phyloP scores from a whole-genome alignment of 1,140 invertebrate genomes.

The Sycophila sp. region DNA sequence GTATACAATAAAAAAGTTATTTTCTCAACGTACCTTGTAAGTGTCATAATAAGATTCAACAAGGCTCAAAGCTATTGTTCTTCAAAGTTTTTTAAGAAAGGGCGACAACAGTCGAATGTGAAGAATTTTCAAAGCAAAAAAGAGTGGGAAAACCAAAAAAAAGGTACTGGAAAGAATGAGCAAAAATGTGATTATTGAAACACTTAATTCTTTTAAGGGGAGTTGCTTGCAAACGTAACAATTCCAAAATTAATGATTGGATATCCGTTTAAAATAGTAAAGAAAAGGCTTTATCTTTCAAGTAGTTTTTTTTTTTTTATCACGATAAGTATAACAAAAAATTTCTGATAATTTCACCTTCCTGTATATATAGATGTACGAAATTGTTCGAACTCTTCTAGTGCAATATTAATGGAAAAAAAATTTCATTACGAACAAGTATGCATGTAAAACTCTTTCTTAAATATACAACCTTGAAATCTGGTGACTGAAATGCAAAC shows the following conservation, averaged over 20 bases:
- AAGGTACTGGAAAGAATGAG: slow-evolving; percentile 44
- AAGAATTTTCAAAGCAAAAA: too few species aligned
- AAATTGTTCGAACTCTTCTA: slow-evolving; percentile 13
- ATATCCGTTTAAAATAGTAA: slow-evolving; percentile 24
- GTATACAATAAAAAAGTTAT: slow-evolving; percentile 60
- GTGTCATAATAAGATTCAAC: slow-evolving; percentile 44
- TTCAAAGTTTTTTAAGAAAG: slow-evolving; percentile 5
- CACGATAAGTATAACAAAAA: background rate
- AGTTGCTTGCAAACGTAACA: slow-evolving; percentile 55
- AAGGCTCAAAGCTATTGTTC: background rate
- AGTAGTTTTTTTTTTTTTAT: slow-evolving; percentile 31
- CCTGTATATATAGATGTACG: slow-evolving; percentile 9
- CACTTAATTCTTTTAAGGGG: slow-evolving; percentile 46
- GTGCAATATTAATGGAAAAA: background rate
- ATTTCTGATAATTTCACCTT: background rate
- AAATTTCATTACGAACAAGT: background rate
- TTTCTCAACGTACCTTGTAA: slow-evolving; percentile 65
- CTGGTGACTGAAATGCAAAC: slow-evolving; percentile 11
- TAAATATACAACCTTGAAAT: background rate
- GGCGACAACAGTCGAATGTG: too few species aligned
- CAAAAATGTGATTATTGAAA: slow-evolving; percentile 48
- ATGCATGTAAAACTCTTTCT: background rate
- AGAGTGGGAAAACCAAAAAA: too few species aligned
- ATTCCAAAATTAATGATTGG: slow-evolving; percentile 17
- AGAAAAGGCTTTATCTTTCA: slow-evolving; percentile 3